Evolutionary conservation across 92 coral and sea anemone genomes (phyloP), one percentile per base, ranked within the genome.

Genomic region (Epizoanthus stellaris): DNA sequence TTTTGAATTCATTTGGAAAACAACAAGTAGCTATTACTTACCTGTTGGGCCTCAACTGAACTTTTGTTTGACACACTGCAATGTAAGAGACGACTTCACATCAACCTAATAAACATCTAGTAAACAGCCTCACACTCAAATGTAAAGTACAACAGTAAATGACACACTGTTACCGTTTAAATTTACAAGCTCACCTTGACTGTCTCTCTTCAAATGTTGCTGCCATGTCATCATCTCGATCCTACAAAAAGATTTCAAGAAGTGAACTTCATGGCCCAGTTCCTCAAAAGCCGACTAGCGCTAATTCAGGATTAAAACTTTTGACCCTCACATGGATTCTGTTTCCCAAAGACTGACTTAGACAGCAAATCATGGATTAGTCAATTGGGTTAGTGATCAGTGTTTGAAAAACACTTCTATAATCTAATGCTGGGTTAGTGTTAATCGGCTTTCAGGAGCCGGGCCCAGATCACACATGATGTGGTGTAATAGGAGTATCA

Each of bases 201-300:
- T 90, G 76, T 67, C 88, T 89, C 65, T 96, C 99, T 75, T 96
- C 95, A 91, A 96, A 96, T 76, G 88, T 89, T 67, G 88, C 94
- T 1, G 99, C 99, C 99, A 96, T 96, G 45, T 89, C 98, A 87
- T 96, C 99, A 81, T 96, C 99, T 85, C 99, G 94, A 57, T 81
- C 91, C 98, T 94, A 38, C 15, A 15, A 73, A 60, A 39, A 79
- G 9, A 61, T 3, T 9, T 43, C 2, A 65, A 85, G 43, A 76
- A 47, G 19, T 15, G 53, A 42, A 16, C 13, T 21, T 6, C 53
- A 71, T 4, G 56, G 11, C 34, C 1, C 34, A 30, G 34, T 30
- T 30, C 34, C 34, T 30, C 34, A 30, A 30, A 30, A 30, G 34
- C 34, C 34, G 34, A 30, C 34, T 30, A 30, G 34, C 34, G 34